Evolutionary conservation across 2,113 vertebrate species (phyloP).

Genomic region (Amphiprion ocellaris): DNA sequence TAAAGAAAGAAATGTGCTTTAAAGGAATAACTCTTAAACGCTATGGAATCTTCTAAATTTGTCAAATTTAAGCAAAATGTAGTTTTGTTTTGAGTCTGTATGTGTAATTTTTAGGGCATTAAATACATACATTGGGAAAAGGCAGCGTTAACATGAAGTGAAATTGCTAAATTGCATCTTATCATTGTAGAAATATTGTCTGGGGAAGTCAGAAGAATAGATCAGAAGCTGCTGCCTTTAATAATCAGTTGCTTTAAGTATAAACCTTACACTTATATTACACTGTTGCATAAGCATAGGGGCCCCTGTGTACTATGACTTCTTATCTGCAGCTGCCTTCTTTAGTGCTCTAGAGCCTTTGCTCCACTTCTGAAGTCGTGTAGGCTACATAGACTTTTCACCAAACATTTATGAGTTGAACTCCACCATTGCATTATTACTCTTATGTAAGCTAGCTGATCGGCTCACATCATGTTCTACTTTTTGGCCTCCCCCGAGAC

Average conservation of each 20-base stretch:
- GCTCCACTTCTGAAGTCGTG: slow-evolving; percentile 21
- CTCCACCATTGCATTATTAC: slow-evolving; percentile 17
- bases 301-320: not conserved
- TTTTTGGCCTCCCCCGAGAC: slow-evolving; percentile 17
- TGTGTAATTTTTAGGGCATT: too few species aligned
- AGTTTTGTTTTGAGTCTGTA: too few species aligned
- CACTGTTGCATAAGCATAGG: slow-evolving; percentile 1
- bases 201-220: too few species aligned
- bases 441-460: slow-evolving; percentile 36
- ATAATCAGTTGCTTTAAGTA: not conserved
- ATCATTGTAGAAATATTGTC: too few species aligned
- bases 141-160: too few species aligned
- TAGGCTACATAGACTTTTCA: slow-evolving; percentile 9
- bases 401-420: not conserved
- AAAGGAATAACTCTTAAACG: too few species aligned
- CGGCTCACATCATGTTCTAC: slow-evolving; percentile 44
- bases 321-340: slow-evolving; percentile 14
- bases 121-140: too few species aligned
- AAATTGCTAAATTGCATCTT: too few species aligned
- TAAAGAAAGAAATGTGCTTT: too few species aligned
- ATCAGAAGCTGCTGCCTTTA: not conserved
- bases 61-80: too few species aligned
- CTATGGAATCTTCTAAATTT: too few species aligned
- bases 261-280: not conserved
- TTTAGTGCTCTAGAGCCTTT: slow-evolving; percentile 23